These are phyloP conservation scores for Oostethus manadensis DNA, from an alignment of 2,113 vertebrate genomes.

Conservation along the genomic window DNA sequence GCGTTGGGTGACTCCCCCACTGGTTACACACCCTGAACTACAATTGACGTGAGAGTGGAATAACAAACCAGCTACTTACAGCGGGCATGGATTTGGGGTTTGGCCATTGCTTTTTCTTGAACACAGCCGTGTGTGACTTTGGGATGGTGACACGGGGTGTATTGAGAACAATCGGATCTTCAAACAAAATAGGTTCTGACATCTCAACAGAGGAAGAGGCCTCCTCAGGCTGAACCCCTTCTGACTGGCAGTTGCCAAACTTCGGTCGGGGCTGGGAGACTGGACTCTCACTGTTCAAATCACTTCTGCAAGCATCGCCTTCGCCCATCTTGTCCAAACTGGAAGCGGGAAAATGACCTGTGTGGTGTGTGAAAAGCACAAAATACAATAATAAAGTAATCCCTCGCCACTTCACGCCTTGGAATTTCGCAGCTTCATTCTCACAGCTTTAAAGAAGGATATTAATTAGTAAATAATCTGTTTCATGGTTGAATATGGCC, in stretches of 20 bases:
- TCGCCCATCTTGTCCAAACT: neutral
- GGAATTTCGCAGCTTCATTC: no score
- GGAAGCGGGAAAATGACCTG: neutral
- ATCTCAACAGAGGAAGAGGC: fast-evolving
- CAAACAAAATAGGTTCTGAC: conserved; percentile 8
- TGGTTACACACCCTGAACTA: no score
- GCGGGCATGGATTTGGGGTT: neutral
- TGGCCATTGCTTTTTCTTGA: conserved; percentile 18
- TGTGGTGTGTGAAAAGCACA: neutral
- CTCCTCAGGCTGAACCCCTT: neutral
- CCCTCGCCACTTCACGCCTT: no score
- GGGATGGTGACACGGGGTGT: conserved; percentile 65
- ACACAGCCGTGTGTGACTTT: conserved; percentile 37
- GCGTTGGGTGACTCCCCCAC: no score
- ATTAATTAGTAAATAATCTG: no score
- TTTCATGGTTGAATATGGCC: no score
- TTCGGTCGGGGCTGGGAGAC: neutral
- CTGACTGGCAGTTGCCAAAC: conserved; percentile 8
- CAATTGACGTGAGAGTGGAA: no score
- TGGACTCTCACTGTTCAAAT: neutral
- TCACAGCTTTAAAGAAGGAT: no score
- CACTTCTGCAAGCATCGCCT: neutral
- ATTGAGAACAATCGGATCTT: conserved; percentile 58
- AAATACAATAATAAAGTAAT: neutral
- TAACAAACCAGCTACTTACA: conserved; percentile 42